phyloP scores from a whole-genome alignment of 35 echinoderm and acorn worm genomes.

The Heliocidaris erythrogramma region DNA sequence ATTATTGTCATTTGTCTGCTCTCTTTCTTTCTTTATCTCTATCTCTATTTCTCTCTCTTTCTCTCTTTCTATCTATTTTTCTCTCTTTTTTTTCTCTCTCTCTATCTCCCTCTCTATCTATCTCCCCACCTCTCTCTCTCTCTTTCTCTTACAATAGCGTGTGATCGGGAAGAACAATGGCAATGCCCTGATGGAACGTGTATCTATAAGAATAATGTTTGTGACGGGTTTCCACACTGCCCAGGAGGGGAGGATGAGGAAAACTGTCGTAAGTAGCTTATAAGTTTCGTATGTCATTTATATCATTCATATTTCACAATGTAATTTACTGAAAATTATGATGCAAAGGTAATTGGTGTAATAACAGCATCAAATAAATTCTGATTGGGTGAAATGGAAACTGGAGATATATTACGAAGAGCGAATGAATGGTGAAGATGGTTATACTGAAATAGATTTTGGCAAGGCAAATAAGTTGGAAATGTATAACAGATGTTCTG shows the following conservation, averaged over 20 bases:
- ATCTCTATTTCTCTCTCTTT: background rate
- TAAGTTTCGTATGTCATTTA: no score
- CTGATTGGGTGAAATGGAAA: no score
- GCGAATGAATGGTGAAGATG: no score
- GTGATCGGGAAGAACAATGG: conserved; percentile 30
- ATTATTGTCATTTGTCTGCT: background rate
- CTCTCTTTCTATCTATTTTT: background rate
- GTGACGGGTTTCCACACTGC: conserved; percentile 39
- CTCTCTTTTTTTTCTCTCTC: background rate
- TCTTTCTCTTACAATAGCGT: background rate
- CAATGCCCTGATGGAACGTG: conserved; percentile 24
- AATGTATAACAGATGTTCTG: no score
- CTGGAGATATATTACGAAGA: no score
- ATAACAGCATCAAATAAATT: no score
- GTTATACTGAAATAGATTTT: no score
- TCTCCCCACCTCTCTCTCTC: background rate
- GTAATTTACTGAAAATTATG: no score
- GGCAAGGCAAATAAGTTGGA: no score
- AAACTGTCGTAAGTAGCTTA: conserved; percentile 32
- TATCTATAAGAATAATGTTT: conserved; percentile 35
- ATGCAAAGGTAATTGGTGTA: no score
- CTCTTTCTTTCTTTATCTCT: background rate
- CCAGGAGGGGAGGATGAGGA: conserved; percentile 26
- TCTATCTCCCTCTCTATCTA: background rate
- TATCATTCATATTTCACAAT: background rate